Evolutionary conservation across 1,140 invertebrate species (phyloP).

Genomic region (Polyergus mexicanus): DNA sequence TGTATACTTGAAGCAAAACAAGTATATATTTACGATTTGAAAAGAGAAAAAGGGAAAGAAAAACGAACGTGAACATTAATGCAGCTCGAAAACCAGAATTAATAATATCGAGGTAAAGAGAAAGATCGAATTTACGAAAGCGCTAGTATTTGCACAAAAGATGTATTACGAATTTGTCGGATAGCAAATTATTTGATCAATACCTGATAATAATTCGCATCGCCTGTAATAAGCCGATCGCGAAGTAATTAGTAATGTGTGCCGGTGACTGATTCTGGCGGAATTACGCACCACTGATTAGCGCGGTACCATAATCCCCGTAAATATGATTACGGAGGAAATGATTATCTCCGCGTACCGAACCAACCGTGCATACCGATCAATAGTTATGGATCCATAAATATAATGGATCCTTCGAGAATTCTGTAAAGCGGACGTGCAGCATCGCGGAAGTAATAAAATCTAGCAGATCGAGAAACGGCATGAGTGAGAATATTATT

Average conservation of each 20-base stretch:
- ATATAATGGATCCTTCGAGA: conserved; percentile 34
- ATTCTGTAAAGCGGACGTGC: conserved; percentile 3
- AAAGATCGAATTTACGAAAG: conserved; percentile 63
- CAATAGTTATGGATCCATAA: conserved; percentile 49
- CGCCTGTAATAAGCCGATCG: conserved; percentile 50
- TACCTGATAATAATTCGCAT: not conserved
- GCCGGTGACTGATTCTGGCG: conserved; percentile 66
- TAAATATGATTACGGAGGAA: conserved; percentile 64
- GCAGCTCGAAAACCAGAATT: conserved; percentile 44
- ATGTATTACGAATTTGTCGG: conserved; percentile 59
- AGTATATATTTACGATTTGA: not conserved
- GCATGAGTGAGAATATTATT: not conserved
- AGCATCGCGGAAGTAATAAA: conserved; percentile 22
- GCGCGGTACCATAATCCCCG: conserved; percentile 48
- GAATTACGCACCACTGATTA: conserved; percentile 61
- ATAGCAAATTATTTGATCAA: conserved; percentile 36
- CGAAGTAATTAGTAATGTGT: conserved; percentile 60
- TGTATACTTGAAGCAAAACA: not conserved
- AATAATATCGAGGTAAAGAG: conserved; percentile 63
- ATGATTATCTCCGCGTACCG: conserved; percentile 56
- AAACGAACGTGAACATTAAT: not conserved
- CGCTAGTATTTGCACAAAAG: conserved; percentile 50
- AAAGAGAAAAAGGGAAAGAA: not conserved
- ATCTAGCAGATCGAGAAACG: conserved; percentile 7
- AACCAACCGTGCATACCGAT: conserved; percentile 32